phyloP scores from a whole-genome alignment of 2,888 invertebrate genomes.

The Lochmaea crataegi region DNA sequence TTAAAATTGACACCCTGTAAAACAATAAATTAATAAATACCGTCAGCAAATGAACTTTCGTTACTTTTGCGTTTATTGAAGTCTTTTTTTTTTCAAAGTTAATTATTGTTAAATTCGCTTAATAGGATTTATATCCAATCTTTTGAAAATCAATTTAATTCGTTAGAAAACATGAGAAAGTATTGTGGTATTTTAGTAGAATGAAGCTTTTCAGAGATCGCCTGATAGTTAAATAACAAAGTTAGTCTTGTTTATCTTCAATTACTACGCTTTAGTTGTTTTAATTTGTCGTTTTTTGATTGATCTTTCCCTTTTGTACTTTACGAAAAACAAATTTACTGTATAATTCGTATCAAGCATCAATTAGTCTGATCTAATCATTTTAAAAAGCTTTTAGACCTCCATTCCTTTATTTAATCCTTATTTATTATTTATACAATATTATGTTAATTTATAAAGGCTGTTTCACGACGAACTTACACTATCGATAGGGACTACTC shows the following conservation, averaged over 20 bases:
- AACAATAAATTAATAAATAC: too few species aligned
- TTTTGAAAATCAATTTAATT: too few species aligned
- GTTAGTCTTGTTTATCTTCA: background rate
- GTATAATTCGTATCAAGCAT: background rate
- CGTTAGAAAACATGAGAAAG: background rate
- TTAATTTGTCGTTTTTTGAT: background rate
- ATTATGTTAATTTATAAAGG: too few species aligned
- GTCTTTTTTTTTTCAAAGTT: too few species aligned
- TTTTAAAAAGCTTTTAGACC: background rate
- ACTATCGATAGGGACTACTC: too few species aligned
- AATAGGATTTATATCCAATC: too few species aligned
- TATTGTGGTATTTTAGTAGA: background rate
- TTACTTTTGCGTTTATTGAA: too few species aligned
- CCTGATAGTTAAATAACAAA: background rate
- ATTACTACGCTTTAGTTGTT: background rate
- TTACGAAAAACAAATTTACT: background rate
- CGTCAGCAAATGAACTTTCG: too few species aligned
- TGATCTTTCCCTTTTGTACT: background rate
- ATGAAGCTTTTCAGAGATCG: background rate
- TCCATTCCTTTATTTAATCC: background rate
- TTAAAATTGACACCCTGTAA: too few species aligned
- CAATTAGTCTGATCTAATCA: background rate
- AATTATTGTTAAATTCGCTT: too few species aligned
- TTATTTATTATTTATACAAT: too few species aligned
- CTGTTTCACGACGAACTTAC: too few species aligned